These are phyloP conservation scores for Entomyzon cyanotis DNA, from an alignment of 2,113 vertebrate genomes.

Conservation along the genomic window DNA sequence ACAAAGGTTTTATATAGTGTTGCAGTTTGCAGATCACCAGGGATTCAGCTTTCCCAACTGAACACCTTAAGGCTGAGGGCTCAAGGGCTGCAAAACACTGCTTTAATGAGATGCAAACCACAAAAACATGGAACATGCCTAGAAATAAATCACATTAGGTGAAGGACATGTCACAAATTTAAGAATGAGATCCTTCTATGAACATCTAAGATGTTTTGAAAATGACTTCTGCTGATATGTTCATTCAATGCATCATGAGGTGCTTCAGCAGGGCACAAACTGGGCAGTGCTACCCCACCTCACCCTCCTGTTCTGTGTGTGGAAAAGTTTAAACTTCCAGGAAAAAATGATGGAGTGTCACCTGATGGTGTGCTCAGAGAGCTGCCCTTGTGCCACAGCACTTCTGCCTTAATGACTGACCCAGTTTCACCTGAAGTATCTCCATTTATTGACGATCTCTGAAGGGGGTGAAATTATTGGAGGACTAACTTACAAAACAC, in stretches of 20 bases:
- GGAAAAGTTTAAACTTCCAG: not conserved
- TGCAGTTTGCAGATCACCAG: not conserved
- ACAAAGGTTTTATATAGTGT: constrained; percentile 7
- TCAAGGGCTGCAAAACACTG: not conserved
- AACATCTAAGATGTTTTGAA: not conserved
- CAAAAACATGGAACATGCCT: not conserved
- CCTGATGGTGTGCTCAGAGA: not conserved
- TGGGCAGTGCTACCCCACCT: accelerated
- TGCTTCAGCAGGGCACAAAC: not conserved
- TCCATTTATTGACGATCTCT: not conserved
- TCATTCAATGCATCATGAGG: not conserved
- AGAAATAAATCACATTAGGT: not conserved
- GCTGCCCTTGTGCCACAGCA: not conserved
- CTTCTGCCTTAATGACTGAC: not conserved
- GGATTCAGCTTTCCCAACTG: not conserved
- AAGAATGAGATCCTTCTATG: not conserved
- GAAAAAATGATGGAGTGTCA: not conserved
- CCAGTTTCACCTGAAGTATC: not conserved
- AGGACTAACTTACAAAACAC: not conserved
- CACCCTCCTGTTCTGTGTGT: not conserved
- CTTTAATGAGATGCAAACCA: not conserved
- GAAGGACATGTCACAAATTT: not conserved
- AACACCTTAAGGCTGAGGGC: not conserved
- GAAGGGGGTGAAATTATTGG: not conserved
- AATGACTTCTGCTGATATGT: not conserved